These are phyloP conservation scores for Drosophila ercepeae DNA, from an alignment of 1,140 invertebrate genomes.

Conservation along the genomic window DNA sequence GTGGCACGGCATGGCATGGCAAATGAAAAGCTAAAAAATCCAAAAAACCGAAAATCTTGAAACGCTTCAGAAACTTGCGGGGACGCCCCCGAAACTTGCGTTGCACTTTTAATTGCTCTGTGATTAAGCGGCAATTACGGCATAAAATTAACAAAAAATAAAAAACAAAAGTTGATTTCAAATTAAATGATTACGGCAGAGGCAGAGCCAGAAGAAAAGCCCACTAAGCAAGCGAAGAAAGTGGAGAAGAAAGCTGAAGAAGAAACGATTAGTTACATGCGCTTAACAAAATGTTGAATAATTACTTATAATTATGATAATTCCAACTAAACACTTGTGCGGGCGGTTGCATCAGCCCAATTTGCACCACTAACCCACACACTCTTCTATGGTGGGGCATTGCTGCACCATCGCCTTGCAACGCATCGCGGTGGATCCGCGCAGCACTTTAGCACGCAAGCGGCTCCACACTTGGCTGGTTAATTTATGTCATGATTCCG, in stretches of 20 bases:
- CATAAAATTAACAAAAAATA: too few species aligned
- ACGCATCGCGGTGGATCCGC: too few species aligned
- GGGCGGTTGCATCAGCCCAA: conserved; percentile 74
- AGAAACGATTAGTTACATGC: conserved; percentile 66
- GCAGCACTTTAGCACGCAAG: conserved; percentile 37
- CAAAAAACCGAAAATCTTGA: conserved; percentile 10
- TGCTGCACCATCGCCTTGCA: conserved; percentile 1
- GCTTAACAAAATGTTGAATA: conserved; percentile 75
- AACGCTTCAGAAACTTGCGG: conserved; percentile 42
- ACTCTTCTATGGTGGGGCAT: background rate
- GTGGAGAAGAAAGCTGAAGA: conserved; percentile 31
- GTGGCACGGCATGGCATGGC: conserved; percentile 15
- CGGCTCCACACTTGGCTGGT: conserved; percentile 46
- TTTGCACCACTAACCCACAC: conserved; percentile 66
- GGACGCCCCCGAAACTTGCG: conserved; percentile 41
- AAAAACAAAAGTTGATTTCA: conserved; percentile 64
- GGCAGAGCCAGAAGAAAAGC: conserved; percentile 12
- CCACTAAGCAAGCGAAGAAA: conserved; percentile 40
- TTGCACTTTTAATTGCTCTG: conserved; percentile 73
- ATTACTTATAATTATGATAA: conserved; percentile 73
- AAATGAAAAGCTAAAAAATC: conserved; percentile 17
- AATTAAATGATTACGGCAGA: conserved; percentile 74
- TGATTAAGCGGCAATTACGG: conserved; percentile 74
- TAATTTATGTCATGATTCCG: conserved; percentile 79
- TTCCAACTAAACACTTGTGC: conserved; percentile 71